These are phyloP conservation scores for Burhinus oedicnemus DNA, from an alignment of 2,113 vertebrate genomes.

Conservation along the genomic window DNA sequence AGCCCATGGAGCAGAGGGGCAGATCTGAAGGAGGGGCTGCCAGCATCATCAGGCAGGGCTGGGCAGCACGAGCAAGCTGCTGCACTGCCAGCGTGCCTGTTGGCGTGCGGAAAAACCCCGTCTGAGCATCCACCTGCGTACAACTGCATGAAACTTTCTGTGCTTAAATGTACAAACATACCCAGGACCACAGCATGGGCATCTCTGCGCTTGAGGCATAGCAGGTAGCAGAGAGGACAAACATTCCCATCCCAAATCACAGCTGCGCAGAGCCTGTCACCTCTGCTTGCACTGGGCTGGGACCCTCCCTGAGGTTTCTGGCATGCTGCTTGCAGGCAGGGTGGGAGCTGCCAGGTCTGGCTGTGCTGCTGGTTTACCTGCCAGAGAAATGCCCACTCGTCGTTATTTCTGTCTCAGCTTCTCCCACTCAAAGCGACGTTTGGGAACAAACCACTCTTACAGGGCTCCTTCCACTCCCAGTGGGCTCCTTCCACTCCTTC, in stretches of 20 bases:
- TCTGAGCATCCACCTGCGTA: neutral
- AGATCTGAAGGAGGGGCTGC: neutral
- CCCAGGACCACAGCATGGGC: fast-evolving
- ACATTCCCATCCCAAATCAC: neutral
- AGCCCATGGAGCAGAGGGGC: neutral
- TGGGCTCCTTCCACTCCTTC: neutral
- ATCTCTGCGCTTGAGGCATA: fast-evolving
- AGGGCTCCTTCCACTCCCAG: neutral
- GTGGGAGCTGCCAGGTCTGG: neutral
- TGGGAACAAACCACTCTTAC: neutral
- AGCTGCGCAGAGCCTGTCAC: neutral
- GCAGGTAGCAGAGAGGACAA: neutral
- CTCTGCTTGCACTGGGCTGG: neutral
- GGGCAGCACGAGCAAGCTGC: neutral
- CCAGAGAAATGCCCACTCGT: neutral
- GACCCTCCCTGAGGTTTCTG: neutral
- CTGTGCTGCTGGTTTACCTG: neutral
- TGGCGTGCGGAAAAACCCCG: neutral
- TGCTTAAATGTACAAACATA: neutral
- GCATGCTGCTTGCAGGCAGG: fast-evolving
- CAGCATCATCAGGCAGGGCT: neutral
- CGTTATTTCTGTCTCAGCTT: neutral
- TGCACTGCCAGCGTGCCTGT: neutral
- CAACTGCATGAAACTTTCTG: neutral
- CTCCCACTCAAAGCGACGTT: neutral